Evolutionary conservation across 2,888 invertebrate species (phyloP).

Genomic region (Rhorus exstirpatorius): DNA sequence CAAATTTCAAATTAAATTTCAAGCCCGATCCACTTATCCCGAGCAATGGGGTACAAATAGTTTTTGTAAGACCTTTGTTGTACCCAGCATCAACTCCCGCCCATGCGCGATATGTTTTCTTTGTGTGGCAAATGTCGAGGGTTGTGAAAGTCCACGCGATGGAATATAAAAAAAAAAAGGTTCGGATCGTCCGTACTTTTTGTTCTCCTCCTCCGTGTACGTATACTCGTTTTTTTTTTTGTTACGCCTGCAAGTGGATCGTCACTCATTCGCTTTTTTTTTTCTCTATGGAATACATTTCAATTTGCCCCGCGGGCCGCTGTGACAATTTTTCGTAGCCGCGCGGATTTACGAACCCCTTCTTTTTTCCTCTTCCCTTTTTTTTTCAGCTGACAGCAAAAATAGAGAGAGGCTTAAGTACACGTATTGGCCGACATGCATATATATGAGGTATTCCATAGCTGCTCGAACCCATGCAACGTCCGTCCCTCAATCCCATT

Average conservation of each 20-base stretch:
- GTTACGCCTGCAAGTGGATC: slow-evolving; percentile 61
- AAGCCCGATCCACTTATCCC: slow-evolving; percentile 18
- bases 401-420: slow-evolving; percentile 37
- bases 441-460: slow-evolving; percentile 10
- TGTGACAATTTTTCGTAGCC: slow-evolving; percentile 60
- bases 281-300: slow-evolving; percentile 60
- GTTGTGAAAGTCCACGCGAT: slow-evolving; percentile 39
- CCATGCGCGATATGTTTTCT: slow-evolving; percentile 46
- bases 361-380: slow-evolving; percentile 30
- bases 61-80: slow-evolving; percentile 32
- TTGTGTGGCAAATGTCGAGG: slow-evolving; percentile 52
- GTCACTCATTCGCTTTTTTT: slow-evolving; percentile 62
- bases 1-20: slow-evolving; percentile 27
- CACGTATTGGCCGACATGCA: not conserved
- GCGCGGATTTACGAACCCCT: slow-evolving; percentile 31
- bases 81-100: slow-evolving; percentile 7
- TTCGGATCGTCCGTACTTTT: slow-evolving; percentile 55
- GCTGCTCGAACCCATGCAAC: not conserved
- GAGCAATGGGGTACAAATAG: slow-evolving; percentile 19
- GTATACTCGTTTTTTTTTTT: slow-evolving; percentile 26
- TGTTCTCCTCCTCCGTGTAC: slow-evolving; percentile 36
- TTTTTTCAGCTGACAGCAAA: slow-evolving; percentile 43
- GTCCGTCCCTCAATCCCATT: not conserved
- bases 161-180: slow-evolving; percentile 39
- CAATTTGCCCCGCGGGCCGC: slow-evolving; percentile 56